Evolutionary conservation across 2,888 invertebrate species (phyloP).

Genomic region (Congeria kusceri): DNA sequence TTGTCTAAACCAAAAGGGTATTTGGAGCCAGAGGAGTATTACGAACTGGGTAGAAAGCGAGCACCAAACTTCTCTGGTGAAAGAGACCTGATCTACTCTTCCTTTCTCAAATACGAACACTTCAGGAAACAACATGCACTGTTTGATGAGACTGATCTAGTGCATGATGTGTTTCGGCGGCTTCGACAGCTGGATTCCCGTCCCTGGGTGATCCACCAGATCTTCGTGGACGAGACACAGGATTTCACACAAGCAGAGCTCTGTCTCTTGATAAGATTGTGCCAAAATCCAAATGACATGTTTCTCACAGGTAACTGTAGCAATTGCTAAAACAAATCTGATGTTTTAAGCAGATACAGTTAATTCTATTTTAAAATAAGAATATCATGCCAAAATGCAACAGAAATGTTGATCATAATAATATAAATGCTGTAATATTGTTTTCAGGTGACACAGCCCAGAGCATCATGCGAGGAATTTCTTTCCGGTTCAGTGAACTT

Average conservation of each 20-base stretch:
- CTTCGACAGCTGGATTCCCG: slow-evolving; percentile 39
- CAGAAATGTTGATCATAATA: too few relatives aligned
- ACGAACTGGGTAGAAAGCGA: slow-evolving; percentile 71
- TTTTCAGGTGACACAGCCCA: slow-evolving; percentile 80
- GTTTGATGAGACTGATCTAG: slow-evolving; percentile 78
- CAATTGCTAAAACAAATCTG: too few relatives aligned
- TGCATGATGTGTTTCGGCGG: slow-evolving; percentile 63
- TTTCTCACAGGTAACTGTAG: slow-evolving; percentile 73
- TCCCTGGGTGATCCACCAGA: slow-evolving; percentile 72
- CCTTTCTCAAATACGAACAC: slow-evolving; percentile 69
- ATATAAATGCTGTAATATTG: background rate
- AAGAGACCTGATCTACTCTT: slow-evolving; percentile 68
- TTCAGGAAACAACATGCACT: slow-evolving; percentile 63
- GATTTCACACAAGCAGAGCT: slow-evolving; percentile 82
- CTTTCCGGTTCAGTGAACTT: slow-evolving; percentile 81
- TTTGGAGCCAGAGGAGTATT: slow-evolving; percentile 68
- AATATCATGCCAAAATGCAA: too few relatives aligned
- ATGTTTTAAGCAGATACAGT: too few relatives aligned
- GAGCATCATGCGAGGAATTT: slow-evolving; percentile 82
- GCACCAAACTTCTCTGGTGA: slow-evolving; percentile 76
- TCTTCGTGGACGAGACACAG: slow-evolving; percentile 82
- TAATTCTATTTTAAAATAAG: too few relatives aligned
- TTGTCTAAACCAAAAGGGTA: slow-evolving; percentile 65
- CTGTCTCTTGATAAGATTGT: slow-evolving; percentile 75
- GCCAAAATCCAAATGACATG: slow-evolving; percentile 80